Evolutionary conservation across 1,140 invertebrate species (phyloP), one percentile per base, ranked within the genome.

Genomic region (Carposina sasakii): DNA sequence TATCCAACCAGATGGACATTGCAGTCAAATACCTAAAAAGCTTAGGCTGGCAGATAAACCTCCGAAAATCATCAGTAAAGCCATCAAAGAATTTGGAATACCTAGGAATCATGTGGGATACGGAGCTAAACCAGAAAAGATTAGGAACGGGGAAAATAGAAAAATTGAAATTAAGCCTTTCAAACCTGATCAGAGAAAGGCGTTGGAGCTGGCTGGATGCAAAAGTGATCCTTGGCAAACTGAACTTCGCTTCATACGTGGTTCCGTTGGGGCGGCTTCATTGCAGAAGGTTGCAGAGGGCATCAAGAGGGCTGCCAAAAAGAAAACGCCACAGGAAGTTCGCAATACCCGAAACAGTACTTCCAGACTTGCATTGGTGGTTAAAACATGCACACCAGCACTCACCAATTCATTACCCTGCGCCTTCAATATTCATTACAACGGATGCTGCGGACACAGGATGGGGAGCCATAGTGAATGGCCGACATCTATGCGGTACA

Each of bases 191-290:
- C 9, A 22, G 13, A 15, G 23, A 17, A 34, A 43, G 22, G 24
- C 20, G n/a, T 17, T 24, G 28, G 6, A 17, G 13, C 5, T 48
- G 46, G 36, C 16, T 21, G 9, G 34, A 40, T 15, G 46, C 46
- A 39, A 48, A 48, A 40, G 16, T 39, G 9, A 20, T 52, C 19
- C 16, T 33, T 43, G 31, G 22, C 6, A 50, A 24, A 15, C 26
- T 56, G 5, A 76, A 86, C 1, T 81, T 76, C 54, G 79, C 82
- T 72, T 45, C 87, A 87, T 47, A 82, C 85, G 53, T 88, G 72
- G 48, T 88, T 88, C 63, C 60, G 82, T 46, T 85, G 85, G 21
- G 87, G 87, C 59, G 48, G n/a, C 41, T 55, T 2, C 50, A 51
- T 21, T 45, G 21, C 16, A 30, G 48, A 13, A 15, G 20, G 12